Conservation (phyloP, 2,797 vertebrate genomes). For the Cetoscarus ocellatus region DNA sequence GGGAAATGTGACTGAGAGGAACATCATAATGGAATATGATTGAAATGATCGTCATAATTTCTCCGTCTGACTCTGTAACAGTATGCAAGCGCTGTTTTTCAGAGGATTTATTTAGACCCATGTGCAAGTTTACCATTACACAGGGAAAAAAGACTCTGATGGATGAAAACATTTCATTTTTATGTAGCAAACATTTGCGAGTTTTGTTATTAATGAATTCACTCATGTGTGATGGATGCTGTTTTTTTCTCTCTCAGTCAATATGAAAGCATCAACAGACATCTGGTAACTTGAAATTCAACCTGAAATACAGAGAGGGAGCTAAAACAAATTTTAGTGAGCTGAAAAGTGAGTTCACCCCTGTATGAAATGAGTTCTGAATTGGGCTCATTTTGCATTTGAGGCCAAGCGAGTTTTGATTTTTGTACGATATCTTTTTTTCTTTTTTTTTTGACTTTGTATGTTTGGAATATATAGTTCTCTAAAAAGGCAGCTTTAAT, state of each 20-base stretch:
- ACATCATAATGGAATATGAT: conserved; percentile 85
- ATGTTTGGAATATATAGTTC: conserved; percentile 43
- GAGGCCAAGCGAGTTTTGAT: conserved; percentile 41
- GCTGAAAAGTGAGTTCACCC: conserved; percentile 70
- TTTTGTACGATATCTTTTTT: conserved; percentile 23
- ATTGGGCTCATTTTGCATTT: conserved; percentile 66
- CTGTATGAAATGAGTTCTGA: conserved; percentile 73
- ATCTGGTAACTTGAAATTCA: conserved; percentile 66
- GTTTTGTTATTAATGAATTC: conserved; percentile 81
- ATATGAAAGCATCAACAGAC: conserved; percentile 66
- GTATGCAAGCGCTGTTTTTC: conserved; percentile 76
- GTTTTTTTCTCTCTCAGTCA: conserved; percentile 43
- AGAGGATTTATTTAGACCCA: conserved; percentile 75
- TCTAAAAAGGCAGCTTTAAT: conserved; percentile 47
- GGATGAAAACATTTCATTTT: conserved; percentile 81
- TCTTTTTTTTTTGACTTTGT: neutral
- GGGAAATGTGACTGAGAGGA: conserved; percentile 83
- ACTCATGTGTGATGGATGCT: conserved; percentile 66
- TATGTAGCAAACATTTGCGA: conserved; percentile 77
- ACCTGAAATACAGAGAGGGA: conserved; percentile 56
- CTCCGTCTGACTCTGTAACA: conserved; percentile 76
- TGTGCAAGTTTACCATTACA: conserved; percentile 70
- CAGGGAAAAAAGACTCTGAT: conserved; percentile 62
- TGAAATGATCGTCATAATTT: conserved; percentile 87
- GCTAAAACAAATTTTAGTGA: conserved; percentile 70